Evolutionary conservation across 2,888 invertebrate genomes (phyloP), one percentile per base, ranked within the genome.

Genomic region (Panzeria rudis): DNA sequence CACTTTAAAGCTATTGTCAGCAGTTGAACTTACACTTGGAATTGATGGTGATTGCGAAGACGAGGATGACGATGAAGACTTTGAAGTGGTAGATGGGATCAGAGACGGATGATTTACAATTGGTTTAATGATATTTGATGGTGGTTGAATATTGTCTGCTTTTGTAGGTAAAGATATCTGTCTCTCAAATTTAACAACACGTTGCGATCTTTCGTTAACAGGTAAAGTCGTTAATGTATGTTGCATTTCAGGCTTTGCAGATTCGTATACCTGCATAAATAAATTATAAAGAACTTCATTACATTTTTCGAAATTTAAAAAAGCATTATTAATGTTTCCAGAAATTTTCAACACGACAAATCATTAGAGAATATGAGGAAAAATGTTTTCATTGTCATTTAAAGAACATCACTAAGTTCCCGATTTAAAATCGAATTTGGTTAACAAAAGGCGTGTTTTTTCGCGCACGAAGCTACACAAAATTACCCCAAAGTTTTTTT

Each of bases 101-200:
- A 69, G 62, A 17, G 76, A 11, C 15, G 72, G 71, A 25, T 68
- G 62, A 47, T 41, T 82, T 29, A n/a, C 35, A 47, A 61, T 47
- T 50, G 59, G 54, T 15, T 78, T 83, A n/a, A 59, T 52, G 35
- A 88, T 86, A 23, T 89, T 87, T 35, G 89, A 87, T 5, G 88
- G 86, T 41, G 87, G 82, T 9, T 89, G 90, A 32, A 86, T 86
- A 76, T 88, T 81, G 52, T 87, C 3, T 23, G 78, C n/a, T 20
- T 87, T 52, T 7, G 85, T 81, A 0, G 92, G 91, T 11, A 90
- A 87, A 13, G 89, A 91, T n/a, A 92, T 88, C 80, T 89, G 90
- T 7, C 92, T 88, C 54, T 92, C 91, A 61, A 91, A 92, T 75
- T 89, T 90, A 83, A 89, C 88, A 15, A 87, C 76, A 35, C 89